Base-by-base conservation (phyloP, 2,113 vertebrate species). In the Brachypteracias leptosomus region DNA sequence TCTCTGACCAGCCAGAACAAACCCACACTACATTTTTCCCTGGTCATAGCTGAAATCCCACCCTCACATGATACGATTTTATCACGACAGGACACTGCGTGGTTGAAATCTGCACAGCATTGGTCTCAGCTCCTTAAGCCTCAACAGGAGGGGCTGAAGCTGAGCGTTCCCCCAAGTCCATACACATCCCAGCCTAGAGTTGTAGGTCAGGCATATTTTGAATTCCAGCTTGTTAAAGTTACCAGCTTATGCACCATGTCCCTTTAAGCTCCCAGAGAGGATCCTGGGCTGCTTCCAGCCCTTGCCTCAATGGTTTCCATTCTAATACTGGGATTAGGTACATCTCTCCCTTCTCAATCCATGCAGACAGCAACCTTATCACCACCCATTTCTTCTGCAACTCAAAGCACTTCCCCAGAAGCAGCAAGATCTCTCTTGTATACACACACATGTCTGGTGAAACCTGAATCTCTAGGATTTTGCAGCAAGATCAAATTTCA, bases 171-270 rank as follows among this genome's bases (percentile, higher is more conserved):
- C 19, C 68, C 65, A 46, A 35, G 85, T 31, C 73, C 1, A 5
- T 75, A 44, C 52, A 49, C 0, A 4, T 84, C 38, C 31, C 75
- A 62, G 62, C 31, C 72, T 74, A 52, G 57, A 40, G 36, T 68
- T 88, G 92, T 81, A 94, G 57, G 44, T 84, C 14, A 7, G 49
- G 58, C 86, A 92, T 95, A 87, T 85, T 95, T 90, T 89, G 88
- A 94, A 94, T 94, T 96, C 93, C 83, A 92, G 40, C 36, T 61
- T 40, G 31, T 93, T 63, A 68, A 84, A 68, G 17, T 76, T 92
- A 86, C 31, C 3, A 1, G 44, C 31, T 96, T n/a, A 11, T 46
- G 31, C n/a, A 46, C 16, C 35, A 5, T 74, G 79, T 93, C 36
- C 63, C 67, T 47, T 75, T 35, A 63, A 92, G 85, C 90, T 96